Base-by-base conservation (phyloP, 2,113 vertebrate genomes). In the Cottus gobio region DNA sequence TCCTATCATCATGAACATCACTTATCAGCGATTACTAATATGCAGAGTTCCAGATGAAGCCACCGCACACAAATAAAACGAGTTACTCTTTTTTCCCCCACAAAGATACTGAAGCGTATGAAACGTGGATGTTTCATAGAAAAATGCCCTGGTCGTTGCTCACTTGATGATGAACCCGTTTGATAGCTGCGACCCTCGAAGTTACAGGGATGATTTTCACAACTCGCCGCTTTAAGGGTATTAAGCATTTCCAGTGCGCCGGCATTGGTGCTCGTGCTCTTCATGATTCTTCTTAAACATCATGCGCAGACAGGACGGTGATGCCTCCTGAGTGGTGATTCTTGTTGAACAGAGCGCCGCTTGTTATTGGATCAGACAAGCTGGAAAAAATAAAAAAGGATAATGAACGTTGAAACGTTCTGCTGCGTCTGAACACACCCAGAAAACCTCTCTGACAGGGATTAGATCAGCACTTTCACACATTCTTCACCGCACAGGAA, bases 401-500 rank as follows among this genome's bases (percentile, higher is more conserved):
- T 78, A 65, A 83, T 75, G 68, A 75, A 82, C 50, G 63, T 69
- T 67, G 42, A 86, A 87, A 86, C 62, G 65, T 83, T 71, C 58
- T 39, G 63, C 73, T 77, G 76, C 77, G 67, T 79, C 60, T 61
- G 54, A 88, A 82, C 79, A 71, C 71, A 79, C 77, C 44, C 80
- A 54, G 36, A 61, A 81, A 79, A 56, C 50, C 31, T 63, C 36
- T 46, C 58, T 52, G 54, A 66, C 46, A 15, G 78, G 72, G 68
- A 76, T 84, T 65, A 84, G 77, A 85, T 85, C 83, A 83, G 66
- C 66, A 72, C 75, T 62, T 80, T 78, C 63, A 71, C 77, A 75
- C 66, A 22, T 31, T 73, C 73, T 79, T 70, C 28, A 73, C 26
- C 57, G 39, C 36, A 70, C 58, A 73, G 71, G 76, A 71, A 71